Conservation (phyloP, 2,113 vertebrate genomes). For the Rhodinocichla rosea region DNA sequence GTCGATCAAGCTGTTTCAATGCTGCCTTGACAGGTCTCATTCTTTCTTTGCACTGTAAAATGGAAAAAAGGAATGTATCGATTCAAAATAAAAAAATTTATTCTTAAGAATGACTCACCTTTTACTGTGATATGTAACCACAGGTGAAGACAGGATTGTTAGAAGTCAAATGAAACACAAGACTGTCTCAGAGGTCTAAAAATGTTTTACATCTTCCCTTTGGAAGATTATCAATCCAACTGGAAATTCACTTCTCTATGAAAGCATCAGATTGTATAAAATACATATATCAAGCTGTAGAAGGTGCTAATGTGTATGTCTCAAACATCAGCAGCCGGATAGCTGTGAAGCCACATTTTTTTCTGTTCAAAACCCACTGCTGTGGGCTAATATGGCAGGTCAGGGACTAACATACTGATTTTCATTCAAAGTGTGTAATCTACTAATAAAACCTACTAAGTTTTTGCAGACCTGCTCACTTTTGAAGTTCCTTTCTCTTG, state of each 20-base stretch:
- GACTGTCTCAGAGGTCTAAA: background rate
- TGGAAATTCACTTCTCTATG: background rate
- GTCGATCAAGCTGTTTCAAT: constrained; percentile 94
- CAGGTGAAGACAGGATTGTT: background rate
- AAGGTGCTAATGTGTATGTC: background rate
- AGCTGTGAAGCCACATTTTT: background rate
- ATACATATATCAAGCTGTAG: background rate
- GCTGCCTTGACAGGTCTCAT: constrained; percentile 98
- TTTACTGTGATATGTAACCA: background rate
- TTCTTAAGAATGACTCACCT: background rate
- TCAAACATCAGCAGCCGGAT: background rate
- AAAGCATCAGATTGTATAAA: background rate
- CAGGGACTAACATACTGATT: background rate
- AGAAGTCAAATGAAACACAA: background rate
- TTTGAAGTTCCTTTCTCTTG: background rate
- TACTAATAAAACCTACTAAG: background rate
- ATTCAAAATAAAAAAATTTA: background rate
- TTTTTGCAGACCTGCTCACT: background rate
- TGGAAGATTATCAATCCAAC: background rate
- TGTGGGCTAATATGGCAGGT: background rate
- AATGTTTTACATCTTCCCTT: background rate
- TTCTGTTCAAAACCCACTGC: background rate
- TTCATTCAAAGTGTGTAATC: background rate
- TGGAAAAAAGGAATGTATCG: background rate
- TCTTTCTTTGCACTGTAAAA: constrained; percentile 92